Evolutionary conservation across 2,888 invertebrate species (phyloP), one percentile per base, ranked within the genome.

Genomic region (Rhaphigaster nebulosa): DNA sequence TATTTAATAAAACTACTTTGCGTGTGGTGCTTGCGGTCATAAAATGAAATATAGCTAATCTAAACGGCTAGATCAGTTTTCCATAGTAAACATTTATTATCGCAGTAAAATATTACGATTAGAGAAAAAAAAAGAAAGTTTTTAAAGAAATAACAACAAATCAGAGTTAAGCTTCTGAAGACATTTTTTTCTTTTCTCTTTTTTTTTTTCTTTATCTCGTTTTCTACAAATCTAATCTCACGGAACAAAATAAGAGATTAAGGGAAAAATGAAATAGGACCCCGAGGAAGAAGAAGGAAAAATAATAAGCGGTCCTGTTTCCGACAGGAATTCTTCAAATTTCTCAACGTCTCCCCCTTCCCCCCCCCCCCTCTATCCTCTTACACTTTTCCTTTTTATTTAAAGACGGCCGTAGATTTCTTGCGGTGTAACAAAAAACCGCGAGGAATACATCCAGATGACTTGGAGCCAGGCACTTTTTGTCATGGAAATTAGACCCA

Each of bases 311-410:
- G 45, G 45, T n/a, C 15, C 45, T 84, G 84, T 84, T 84, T n/a
- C 84, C 45, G 84, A 84, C 84, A 84, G 84, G 84, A 84, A 84
- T 84, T 84, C 84, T 84, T 84, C 84, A 84, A 84, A 84, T 84
- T 84, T 84, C 84, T 50, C 84, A 84, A 26, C 13, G 52, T 10
- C 2, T 10, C 52, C 4, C 26, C 10, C 60, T 12, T n/a, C 60
- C 10, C n/a, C 20, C 26, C 56, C n/a, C 10, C n/a, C n/a, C n/a
- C 10, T 10, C n/a, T 12, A 1, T 2, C 12, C 10, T 1, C 3
- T 26, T 29, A 1, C 10, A 26, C 45, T n/a, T 41, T 84, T 45
- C n/a, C 45, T 84, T 84, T 84, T 45, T 84, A 84, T 84, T 84
- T 84, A n/a, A 84, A 45, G 84, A n/a, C 84, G 84, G 26, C n/a